phyloP scores from a whole-genome alignment of 2,797 vertebrate species.

The Hypotaenidia philippensis region DNA sequence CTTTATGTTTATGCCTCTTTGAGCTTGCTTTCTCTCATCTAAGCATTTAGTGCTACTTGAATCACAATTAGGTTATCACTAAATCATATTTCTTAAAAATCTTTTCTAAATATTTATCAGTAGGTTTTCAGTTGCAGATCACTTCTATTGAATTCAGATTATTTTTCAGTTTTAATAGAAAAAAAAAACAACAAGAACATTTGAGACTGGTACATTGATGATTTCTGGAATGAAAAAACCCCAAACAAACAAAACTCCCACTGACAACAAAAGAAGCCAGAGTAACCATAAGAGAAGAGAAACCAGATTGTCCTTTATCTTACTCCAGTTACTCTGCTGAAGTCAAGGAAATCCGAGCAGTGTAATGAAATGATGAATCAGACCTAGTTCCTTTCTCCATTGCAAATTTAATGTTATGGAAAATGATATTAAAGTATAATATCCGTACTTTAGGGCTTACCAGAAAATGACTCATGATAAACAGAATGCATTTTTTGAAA shows the following conservation, averaged over 20 bases:
- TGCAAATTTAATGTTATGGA: slow-evolving; percentile 69
- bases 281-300: background rate
- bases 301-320: slow-evolving; percentile 16
- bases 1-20: background rate
- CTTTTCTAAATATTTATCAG: background rate
- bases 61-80: background rate
- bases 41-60: background rate
- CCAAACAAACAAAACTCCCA: background rate
- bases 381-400: slow-evolving; percentile 39
- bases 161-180: background rate
- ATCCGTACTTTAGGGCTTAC: slow-evolving; percentile 61
- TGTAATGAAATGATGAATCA: slow-evolving; percentile 61
- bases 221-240: background rate
- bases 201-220: background rate
- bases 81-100: background rate
- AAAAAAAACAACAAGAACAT: background rate
- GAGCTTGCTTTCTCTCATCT: background rate
- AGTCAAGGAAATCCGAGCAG: slow-evolving; percentile 16
- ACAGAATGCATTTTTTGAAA: slow-evolving; percentile 50
- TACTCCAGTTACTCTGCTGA: background rate
- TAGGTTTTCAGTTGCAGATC: background rate
- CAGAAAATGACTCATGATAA: slow-evolving; percentile 73
- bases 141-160: background rate
- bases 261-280: background rate
- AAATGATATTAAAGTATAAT: slow-evolving; percentile 71